Percentiles rank a stretch among this genome's conserved stretches.
These are phyloP conservation scores for Casuarius casuarius DNA, from an alignment of 2,113 vertebrate species.

Conservation along the genomic window DNA sequence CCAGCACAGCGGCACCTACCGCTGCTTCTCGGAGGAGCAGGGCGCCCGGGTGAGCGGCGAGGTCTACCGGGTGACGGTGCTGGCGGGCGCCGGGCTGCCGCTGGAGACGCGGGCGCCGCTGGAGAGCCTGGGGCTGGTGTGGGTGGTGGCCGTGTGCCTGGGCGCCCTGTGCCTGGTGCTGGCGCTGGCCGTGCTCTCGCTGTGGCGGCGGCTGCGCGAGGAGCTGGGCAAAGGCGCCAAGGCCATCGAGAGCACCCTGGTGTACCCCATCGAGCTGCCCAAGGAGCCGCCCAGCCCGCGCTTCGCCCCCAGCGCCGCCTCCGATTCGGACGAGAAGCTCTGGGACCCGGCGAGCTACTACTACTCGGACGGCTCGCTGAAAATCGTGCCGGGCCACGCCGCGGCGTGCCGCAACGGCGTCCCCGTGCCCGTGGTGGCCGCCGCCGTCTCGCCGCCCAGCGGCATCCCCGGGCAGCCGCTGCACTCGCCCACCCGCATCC, in stretches of 20 bases:
- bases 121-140: slow-evolving; percentile 89
- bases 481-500: slow-evolving; percentile 87
- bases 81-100: slow-evolving; percentile 81
- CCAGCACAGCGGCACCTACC: slow-evolving; percentile 84
- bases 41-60: slow-evolving; percentile 83
- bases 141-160: slow-evolving; percentile 92
- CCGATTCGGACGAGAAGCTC: slow-evolving; percentile 88
- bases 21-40: slow-evolving; percentile 90
- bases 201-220: slow-evolving; percentile 87
- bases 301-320: slow-evolving; percentile 85
- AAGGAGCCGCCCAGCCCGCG: slow-evolving; percentile 87
- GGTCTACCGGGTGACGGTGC: slow-evolving; percentile 85
- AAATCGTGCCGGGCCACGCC: slow-evolving; percentile 95
- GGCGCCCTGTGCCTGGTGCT: slow-evolving; percentile 87
- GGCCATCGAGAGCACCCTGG: slow-evolving; percentile 89
- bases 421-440: slow-evolving; percentile 75
- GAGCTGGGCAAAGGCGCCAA: slow-evolving; percentile 89
- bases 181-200: slow-evolving; percentile 85
- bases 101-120: slow-evolving; percentile 88
- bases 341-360: slow-evolving; percentile 96
- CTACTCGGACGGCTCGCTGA: slow-evolving; percentile 94
- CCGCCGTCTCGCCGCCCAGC: slow-evolving; percentile 65
- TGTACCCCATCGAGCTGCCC: slow-evolving; percentile 93
- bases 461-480: slow-evolving; percentile 93
- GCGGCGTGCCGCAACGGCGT: slow-evolving; percentile 83